Conservation (phyloP, 2,797 vertebrate species). For the Neosalanx taihuensis region DNA sequence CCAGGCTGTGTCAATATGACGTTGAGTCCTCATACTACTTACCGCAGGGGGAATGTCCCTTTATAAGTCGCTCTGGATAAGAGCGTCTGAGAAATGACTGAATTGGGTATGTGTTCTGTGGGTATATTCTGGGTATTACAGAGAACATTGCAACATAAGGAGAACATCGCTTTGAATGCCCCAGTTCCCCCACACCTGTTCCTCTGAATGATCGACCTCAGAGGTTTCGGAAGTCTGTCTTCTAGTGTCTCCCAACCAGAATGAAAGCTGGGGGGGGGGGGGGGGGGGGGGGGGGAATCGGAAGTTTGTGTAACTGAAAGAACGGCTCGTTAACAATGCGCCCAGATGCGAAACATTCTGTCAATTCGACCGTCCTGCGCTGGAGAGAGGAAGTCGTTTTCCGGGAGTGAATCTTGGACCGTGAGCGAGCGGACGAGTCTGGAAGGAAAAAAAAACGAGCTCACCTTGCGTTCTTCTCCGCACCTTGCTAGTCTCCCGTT, state of each 20-base stretch:
- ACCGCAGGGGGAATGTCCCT: too few species aligned
- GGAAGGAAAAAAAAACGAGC: slow-evolving; percentile 19
- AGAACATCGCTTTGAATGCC: neutral
- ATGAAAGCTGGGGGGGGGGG: neutral
- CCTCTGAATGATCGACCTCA: neutral
- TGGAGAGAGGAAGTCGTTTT: slow-evolving; percentile 13
- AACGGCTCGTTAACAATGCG: neutral
- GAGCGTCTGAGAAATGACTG: too few species aligned
- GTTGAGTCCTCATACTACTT: too few species aligned
- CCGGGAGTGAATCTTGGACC: slow-evolving; percentile 1
- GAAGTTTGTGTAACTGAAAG: neutral
- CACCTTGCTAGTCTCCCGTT: slow-evolving; percentile 25
- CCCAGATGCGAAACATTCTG: neutral
- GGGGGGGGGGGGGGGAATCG: neutral
- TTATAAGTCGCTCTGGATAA: too few species aligned
- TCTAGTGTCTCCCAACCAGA: neutral
- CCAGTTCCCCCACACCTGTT: slow-evolving; percentile 3
- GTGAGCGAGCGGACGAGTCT: slow-evolving; percentile 20
- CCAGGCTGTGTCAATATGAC: too few species aligned
- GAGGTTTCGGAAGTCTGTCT: neutral
- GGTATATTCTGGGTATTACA: neutral
- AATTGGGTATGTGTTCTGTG: neutral
- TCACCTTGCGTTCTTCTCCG: slow-evolving; percentile 16
- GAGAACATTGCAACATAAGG: neutral
- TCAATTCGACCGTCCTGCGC: neutral